phyloP scores from a whole-genome alignment of 2,888 invertebrate genomes.

The Euspilapteryx auroguttella region DNA sequence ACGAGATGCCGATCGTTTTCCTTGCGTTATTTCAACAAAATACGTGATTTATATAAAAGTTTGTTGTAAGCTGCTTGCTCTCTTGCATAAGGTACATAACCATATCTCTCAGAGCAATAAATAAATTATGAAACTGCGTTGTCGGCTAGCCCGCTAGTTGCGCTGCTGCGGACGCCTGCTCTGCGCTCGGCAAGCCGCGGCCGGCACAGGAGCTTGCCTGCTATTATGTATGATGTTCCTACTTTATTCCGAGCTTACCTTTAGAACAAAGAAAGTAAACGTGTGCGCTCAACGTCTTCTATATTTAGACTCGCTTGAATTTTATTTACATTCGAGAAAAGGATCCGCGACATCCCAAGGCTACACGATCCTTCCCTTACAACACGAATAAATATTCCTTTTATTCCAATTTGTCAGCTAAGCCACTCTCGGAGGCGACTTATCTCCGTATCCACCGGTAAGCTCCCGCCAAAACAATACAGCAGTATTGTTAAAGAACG shows the following conservation, averaged over 20 bases:
- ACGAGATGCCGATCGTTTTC: conserved; percentile 45
- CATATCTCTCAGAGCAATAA: conserved; percentile 14
- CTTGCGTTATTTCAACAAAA: conserved; percentile 54
- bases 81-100: conserved; percentile 14
- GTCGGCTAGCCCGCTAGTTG: no score
- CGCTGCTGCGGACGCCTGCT: no score
- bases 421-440: conserved; percentile 56
- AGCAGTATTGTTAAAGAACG: conserved; percentile 59
- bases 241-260: no score
- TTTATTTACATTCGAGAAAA: no score
- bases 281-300: no score
- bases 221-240: no score
- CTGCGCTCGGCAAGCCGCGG: no score
- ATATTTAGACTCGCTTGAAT: no score
- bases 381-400: conserved; percentile 58
- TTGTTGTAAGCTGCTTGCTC: conserved; percentile 2
- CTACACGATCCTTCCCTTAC: conserved; percentile 12
- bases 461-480: conserved; percentile 61
- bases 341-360: no score
- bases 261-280: no score
- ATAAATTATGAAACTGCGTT: no score
- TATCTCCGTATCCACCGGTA: conserved; percentile 55
- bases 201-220: no score
- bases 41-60: conserved; percentile 49
- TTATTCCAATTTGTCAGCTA: conserved; percentile 62